These are phyloP conservation scores for Tipula vernalis DNA, from an alignment of 2,888 invertebrate genomes.

Conservation along the genomic window DNA sequence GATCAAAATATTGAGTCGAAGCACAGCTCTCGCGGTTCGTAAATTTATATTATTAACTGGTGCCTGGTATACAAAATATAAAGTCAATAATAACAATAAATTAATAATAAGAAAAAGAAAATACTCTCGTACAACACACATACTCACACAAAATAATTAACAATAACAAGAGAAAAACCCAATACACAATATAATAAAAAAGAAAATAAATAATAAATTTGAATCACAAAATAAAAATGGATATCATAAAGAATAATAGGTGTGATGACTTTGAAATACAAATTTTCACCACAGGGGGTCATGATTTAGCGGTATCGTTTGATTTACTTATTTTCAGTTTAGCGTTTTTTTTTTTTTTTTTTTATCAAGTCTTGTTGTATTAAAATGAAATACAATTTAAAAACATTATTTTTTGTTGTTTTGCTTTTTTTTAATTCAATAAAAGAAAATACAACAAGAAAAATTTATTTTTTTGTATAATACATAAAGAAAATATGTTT, in stretches of 20 bases:
- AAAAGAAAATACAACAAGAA: not conserved
- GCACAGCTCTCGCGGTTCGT: not conserved
- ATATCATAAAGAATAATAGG: constrained; percentile 10
- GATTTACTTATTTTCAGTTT: constrained; percentile 5
- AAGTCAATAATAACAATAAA: not conserved
- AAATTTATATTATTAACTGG: not conserved
- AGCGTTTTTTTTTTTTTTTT: constrained; percentile 6
- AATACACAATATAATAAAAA: not conserved
- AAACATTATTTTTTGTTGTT: not conserved
- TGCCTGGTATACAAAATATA: not conserved
- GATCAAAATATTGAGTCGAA: not conserved
- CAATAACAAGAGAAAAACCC: constrained; percentile 4
- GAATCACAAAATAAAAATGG: not conserved
- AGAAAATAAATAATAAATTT: not conserved
- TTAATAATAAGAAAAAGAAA: not conserved
- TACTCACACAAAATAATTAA: not conserved
- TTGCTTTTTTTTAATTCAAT: not conserved
- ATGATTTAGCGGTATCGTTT: constrained; percentile 7
- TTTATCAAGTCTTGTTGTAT: not conserved
- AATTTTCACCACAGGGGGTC: constrained; percentile 12
- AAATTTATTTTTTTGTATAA: not conserved
- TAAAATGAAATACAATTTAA: not conserved
- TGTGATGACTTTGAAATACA: constrained; percentile 12
- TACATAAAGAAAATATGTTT: not conserved
- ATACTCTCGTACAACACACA: not conserved